Evolutionary conservation across 2,797 vertebrate genomes (phyloP), one percentile per base, ranked within the genome.

Genomic region (Pangasius larnaudii): DNA sequence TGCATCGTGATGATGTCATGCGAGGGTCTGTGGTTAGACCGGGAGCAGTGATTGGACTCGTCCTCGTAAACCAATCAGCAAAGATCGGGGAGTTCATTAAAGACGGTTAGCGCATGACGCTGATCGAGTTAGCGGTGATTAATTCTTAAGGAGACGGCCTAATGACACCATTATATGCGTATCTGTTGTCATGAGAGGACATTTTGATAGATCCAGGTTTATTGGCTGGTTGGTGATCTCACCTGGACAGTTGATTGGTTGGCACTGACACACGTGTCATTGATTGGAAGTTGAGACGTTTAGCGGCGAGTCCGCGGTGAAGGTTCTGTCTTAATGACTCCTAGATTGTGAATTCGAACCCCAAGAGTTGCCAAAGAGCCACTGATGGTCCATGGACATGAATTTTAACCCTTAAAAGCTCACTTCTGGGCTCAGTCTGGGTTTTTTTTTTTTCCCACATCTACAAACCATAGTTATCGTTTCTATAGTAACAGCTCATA

Each of bases 1-100:
- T 84, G 81, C 90, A 88, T 90, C 86, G 92, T 90, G 90, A 95
- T 95, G 92, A 94, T 95, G 93, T 94, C 92, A 93, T 93, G 88
- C 89, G 82, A 91, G 69, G 91, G 86, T 82, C 83, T 88, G 84
- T 33, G 91, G 92, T 90, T 84, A 19, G 72, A 77, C 77, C 39
- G 11, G 85, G 85, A 75, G 33, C 84, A 33, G 51, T 83, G 84
- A 82, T 89, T 80, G 84, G 87, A 39, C 74, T 65, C 39, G 65
- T 84, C 59, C 79, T 65, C 78, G 87, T 90, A 89, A 91, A 89
- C 86, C 88, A 91, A 88, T 80, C 84, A 89, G 88, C 65, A 90
- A 89, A 87, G 88, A 89, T 89, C 85, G 91, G 88, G 90, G 83
- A 89, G 91, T 87, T 92, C 91, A 95, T 94, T 92, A 93, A 91